These are phyloP conservation scores for Seladonia tumulorum DNA, from an alignment of 2,888 invertebrate genomes.

Conservation along the genomic window DNA sequence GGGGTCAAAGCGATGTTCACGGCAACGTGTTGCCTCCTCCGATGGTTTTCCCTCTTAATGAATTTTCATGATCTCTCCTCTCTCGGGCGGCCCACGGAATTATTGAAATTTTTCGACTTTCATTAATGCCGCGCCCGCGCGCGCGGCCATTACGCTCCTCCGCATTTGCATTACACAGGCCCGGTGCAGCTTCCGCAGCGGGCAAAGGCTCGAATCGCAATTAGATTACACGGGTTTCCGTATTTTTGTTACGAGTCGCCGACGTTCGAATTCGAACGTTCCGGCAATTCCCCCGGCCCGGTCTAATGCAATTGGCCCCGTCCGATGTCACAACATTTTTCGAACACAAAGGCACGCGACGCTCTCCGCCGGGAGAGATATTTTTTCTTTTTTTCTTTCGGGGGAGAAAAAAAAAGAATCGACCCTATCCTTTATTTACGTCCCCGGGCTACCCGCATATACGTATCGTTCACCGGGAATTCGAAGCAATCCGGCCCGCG, in stretches of 20 bases:
- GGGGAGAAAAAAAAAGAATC: background rate
- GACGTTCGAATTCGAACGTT: background rate
- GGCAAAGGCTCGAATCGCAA: background rate
- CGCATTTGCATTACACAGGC: slow-evolving; percentile 24
- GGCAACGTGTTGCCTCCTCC: slow-evolving; percentile 25
- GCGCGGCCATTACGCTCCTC: slow-evolving; percentile 5
- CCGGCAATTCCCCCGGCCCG: background rate
- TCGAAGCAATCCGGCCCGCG: slow-evolving; percentile 18
- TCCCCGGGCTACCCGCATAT: slow-evolving; percentile 18
- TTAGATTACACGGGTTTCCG: slow-evolving; percentile 4
- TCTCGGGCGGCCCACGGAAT: background rate
- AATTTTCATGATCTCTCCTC: slow-evolving; percentile 33
- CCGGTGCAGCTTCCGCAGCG: background rate
- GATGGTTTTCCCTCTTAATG: slow-evolving; percentile 30
- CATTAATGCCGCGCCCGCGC: slow-evolving; percentile 18
- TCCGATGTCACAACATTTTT: slow-evolving; percentile 3
- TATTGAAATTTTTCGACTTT: slow-evolving; percentile 9
- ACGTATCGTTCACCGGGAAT: slow-evolving; percentile 31
- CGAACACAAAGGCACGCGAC: background rate
- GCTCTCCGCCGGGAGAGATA: slow-evolving; percentile 3
- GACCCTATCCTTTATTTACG: slow-evolving; percentile 45
- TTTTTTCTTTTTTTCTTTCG: background rate
- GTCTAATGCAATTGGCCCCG: slow-evolving; percentile 13
- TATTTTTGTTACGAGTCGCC: background rate
- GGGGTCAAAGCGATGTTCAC: slow-evolving; percentile 46